These are phyloP conservation scores for Acanthornis magna DNA, from an alignment of 2,797 vertebrate genomes.

Conservation along the genomic window DNA sequence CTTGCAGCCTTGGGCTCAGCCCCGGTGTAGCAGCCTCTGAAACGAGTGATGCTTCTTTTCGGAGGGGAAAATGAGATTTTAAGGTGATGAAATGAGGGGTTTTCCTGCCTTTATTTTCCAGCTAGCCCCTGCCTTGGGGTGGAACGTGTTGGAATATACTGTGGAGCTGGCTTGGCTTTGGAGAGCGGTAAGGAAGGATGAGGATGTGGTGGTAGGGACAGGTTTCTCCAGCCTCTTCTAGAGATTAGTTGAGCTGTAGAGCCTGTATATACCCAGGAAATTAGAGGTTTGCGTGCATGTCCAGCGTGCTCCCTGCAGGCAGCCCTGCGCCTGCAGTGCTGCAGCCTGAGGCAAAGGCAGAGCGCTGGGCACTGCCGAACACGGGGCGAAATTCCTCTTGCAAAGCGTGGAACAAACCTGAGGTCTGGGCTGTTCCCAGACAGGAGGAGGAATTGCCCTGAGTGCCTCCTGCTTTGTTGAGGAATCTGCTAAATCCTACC, in stretches of 20 bases:
- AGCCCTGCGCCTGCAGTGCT: not conserved
- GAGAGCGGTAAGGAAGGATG: not conserved
- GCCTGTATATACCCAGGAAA: fast-evolving
- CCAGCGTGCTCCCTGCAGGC: fast-evolving
- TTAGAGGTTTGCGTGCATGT: not conserved
- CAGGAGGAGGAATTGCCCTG: not conserved
- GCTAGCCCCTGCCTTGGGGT: not conserved
- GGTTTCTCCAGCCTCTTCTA: not conserved
- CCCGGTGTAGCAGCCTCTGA: not conserved
- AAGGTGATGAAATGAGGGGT: not conserved
- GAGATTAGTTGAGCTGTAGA: not conserved
- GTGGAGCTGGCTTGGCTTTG: not conserved
- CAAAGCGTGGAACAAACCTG: not conserved
- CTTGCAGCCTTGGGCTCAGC: not conserved
- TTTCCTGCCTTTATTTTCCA: not conserved
- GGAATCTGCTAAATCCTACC: not conserved
- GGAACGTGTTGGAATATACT: not conserved
- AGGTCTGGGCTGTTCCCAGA: not conserved
- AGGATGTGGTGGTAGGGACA: not conserved
- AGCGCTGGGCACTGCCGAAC: not conserved
- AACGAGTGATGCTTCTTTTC: not conserved
- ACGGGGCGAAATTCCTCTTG: not conserved
- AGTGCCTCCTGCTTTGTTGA: not conserved
- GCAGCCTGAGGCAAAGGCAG: not conserved
- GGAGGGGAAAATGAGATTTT: not conserved